Conservation (phyloP, 92 coral and sea anemone genomes). For the Bergia puertoricense region DNA sequence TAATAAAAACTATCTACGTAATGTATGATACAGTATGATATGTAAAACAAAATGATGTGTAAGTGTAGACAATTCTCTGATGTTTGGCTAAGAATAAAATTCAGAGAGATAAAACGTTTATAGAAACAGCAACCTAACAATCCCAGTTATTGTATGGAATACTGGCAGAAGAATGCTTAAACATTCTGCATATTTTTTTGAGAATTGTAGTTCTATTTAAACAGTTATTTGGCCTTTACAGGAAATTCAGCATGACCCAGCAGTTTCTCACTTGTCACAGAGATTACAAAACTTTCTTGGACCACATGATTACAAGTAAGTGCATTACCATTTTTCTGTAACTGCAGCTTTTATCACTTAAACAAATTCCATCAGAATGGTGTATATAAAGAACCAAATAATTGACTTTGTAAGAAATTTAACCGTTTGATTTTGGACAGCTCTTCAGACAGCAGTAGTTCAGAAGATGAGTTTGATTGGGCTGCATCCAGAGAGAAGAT, state of each 20-base stretch:
- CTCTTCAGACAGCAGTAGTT: constrained; percentile 36
- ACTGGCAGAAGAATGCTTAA: not conserved
- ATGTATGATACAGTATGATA: no score
- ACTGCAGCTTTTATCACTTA: not conserved
- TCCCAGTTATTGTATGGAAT: not conserved
- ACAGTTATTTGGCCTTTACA: not conserved
- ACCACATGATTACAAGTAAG: constrained; percentile 5
- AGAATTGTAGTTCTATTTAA: not conserved
- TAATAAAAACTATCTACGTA: no score
- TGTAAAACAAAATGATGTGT: no score
- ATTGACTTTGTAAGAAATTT: not conserved
- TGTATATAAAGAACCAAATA: no score
- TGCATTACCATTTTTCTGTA: not conserved
- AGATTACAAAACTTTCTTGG: constrained; percentile 7
- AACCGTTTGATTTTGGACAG: not conserved
- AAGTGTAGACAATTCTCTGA: no score
- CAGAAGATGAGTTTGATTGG: constrained; percentile 34
- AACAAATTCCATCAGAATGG: not conserved
- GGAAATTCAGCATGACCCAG: constrained; percentile 4
- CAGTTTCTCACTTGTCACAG: constrained; percentile 10
- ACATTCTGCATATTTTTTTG: not conserved
- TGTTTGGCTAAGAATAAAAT: no score
- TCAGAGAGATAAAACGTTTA: no score
- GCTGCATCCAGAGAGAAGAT: constrained; percentile 19
- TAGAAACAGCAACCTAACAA: no score